Evolutionary conservation across 2,113 vertebrate species (phyloP).

Genomic region (Erinaceus europaeus): DNA sequence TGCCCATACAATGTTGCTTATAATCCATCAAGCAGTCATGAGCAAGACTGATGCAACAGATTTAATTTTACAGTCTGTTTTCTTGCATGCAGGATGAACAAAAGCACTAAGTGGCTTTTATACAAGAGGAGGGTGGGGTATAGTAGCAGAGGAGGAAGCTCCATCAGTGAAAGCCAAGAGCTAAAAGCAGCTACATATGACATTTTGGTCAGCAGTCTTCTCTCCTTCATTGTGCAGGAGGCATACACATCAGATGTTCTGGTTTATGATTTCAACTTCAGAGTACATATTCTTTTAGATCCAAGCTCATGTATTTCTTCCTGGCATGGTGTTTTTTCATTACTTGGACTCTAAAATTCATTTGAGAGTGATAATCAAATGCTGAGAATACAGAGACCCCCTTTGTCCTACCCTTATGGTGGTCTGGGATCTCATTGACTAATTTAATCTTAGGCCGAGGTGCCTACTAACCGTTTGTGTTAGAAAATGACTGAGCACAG

Average conservation of each 20-base stretch:
- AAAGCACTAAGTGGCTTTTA: constrained; percentile 14
- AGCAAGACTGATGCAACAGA: constrained; percentile 27
- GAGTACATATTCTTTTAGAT: constrained; percentile 37
- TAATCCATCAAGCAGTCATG: neutral
- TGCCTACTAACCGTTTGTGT: neutral
- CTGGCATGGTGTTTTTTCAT: neutral
- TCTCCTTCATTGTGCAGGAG: constrained; percentile 48
- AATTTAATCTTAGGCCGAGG: neutral
- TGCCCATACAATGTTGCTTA: neutral
- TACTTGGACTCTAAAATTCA: neutral
- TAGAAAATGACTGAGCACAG: constrained; percentile 48
- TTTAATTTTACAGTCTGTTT: constrained; percentile 17
- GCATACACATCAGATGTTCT: constrained; percentile 57
- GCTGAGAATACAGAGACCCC: neutral
- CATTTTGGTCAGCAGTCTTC: constrained; percentile 62
- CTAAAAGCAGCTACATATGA: constrained; percentile 66
- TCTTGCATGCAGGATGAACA: constrained; percentile 22
- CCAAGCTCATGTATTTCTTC: constrained; percentile 42
- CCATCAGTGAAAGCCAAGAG: constrained; percentile 28
- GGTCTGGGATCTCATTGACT: neutral
- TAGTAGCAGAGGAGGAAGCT: neutral
- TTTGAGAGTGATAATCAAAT: neutral
- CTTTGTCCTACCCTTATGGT: neutral
- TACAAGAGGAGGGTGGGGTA: constrained; percentile 44
- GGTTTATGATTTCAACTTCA: constrained; percentile 63